A percentile compares a stretch with the other conserved stretches of the same genome.
Evolutionary conservation across 2,797 vertebrate species (phyloP).

Genomic region (Pseudomugil gertrudae): DNA sequence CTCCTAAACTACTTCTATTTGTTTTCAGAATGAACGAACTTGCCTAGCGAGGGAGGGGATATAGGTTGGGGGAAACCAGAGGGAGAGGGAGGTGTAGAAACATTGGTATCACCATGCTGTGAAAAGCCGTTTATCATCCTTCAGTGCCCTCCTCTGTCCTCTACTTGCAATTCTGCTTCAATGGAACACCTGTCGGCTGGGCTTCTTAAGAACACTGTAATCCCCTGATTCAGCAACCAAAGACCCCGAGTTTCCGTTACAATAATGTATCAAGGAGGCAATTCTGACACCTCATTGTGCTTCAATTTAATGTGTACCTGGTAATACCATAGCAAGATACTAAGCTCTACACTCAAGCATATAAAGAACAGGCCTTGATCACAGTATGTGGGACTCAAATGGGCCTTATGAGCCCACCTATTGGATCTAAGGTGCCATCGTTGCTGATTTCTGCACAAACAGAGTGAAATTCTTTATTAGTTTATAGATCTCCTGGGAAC

Average conservation of each 20-base stretch:
- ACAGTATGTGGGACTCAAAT: constrained; percentile 8
- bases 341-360: neutral
- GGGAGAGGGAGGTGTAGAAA: constrained; percentile 17
- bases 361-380: constrained; percentile 20
- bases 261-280: constrained; percentile 26
- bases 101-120: neutral
- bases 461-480: constrained; percentile 41
- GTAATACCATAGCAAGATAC: neutral
- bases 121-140: neutral
- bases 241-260: constrained; percentile 13
- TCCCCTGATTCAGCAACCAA: constrained; percentile 6
- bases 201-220: constrained; percentile 38
- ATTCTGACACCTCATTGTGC: constrained; percentile 2
- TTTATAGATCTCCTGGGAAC: constrained; percentile 44
- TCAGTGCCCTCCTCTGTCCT: neutral
- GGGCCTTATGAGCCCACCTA: constrained; percentile 8
- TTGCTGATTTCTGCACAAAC: constrained; percentile 30
- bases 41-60: constrained; percentile 8
- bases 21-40: constrained; percentile 16
- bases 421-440: constrained; percentile 19
- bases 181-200: constrained; percentile 51
- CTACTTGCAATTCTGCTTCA: constrained; percentile 36
- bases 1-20: constrained; percentile 34
- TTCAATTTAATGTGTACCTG: neutral
- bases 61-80: neutral